Percentiles rank a stretch among this genome's conserved stretches.
phyloP scores from a whole-genome alignment of 2,888 invertebrate genomes.

The Coelinius sp. region DNA sequence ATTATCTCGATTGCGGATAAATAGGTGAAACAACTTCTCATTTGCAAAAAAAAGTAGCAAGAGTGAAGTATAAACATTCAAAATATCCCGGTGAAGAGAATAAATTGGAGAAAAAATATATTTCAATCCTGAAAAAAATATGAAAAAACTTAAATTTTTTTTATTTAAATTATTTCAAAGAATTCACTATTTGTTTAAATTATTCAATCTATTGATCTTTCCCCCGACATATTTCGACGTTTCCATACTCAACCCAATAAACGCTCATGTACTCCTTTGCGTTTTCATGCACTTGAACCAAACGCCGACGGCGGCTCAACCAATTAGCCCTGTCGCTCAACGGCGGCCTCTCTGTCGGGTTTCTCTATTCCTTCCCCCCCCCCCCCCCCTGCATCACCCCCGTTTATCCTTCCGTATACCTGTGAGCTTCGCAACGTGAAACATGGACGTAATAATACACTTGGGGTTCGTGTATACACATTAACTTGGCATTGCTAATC shows the following conservation, averaged over 20 bases:
- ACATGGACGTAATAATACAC: slow-evolving; percentile 41
- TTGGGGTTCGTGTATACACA: slow-evolving; percentile 22
- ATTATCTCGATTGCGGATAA: slow-evolving; percentile 22
- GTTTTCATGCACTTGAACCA: slow-evolving; percentile 5
- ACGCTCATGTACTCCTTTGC: slow-evolving; percentile 2
- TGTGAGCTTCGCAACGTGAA: slow-evolving; percentile 41
- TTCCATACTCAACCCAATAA: background rate
- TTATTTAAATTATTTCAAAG: background rate
- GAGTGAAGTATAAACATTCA: background rate
- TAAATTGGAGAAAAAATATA: too few relatives aligned
- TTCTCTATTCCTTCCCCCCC: slow-evolving; percentile 24
- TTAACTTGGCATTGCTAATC: slow-evolving; percentile 35
- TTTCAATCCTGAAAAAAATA: too few relatives aligned
- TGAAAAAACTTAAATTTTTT: too few relatives aligned
- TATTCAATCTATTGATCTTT: background rate
- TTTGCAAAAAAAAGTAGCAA: background rate
- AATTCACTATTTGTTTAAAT: background rate
- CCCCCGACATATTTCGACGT: background rate
- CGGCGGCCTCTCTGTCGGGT: slow-evolving; percentile 16
- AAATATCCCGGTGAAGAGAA: background rate
- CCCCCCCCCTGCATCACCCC: slow-evolving; percentile 26
- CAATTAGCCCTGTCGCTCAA: slow-evolving; percentile 41
- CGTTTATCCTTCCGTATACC: slow-evolving; percentile 23
- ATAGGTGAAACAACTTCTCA: background rate
- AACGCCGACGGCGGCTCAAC: slow-evolving; percentile 28